Evolutionary conservation across 2,113 vertebrate genomes (phyloP), one percentile per base, ranked within the genome.

Genomic region (Pagrus major): DNA sequence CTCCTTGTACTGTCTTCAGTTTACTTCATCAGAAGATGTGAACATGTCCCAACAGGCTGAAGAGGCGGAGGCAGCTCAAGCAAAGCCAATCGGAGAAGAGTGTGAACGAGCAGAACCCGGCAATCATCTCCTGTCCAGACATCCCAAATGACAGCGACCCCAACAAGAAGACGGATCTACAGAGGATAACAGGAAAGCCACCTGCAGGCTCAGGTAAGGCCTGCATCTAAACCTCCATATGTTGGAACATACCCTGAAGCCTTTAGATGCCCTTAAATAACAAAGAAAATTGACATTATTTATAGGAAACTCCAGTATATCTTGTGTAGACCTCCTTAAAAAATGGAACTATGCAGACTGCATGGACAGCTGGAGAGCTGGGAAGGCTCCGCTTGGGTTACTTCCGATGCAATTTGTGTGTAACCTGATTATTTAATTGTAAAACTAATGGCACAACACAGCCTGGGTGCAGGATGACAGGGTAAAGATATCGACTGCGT

Each of bases 41-140:
- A 61, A 59, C n/a, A 60, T 42, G 29, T 78, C 20, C 11, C 39
- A 1, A 58, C 81, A 95, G 95, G 86, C 86, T 95, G 86, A 95
- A 94, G 81, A 93, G 90, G 89, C 90, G 89, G 66, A 82, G 89
- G 42, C 94, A 94, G 81, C 89, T 92, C 56, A 95, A 93, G 86
- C 90, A 89, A 67, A 90, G 61, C 87, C 94, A 93, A 25, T 86
- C 87, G 0, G 94, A 95, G 37, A 93, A 87, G 76, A 85, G 37
- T 9, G 86, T 67, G 31, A 89, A 70, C 41, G 93, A 93, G 65
- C 92, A 86, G 77, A 91, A 52, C 65, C 78, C 85, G 1, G 73
- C 83, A 0, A 80, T 94, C 78, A 94, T 95, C 80, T 89, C 87
- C 64, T 85, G 88, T 76, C 79, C 85, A 10, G 78, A 78, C 6